Conservation (phyloP, 2,797 vertebrate genomes). For the Bufotes viridis region DNA sequence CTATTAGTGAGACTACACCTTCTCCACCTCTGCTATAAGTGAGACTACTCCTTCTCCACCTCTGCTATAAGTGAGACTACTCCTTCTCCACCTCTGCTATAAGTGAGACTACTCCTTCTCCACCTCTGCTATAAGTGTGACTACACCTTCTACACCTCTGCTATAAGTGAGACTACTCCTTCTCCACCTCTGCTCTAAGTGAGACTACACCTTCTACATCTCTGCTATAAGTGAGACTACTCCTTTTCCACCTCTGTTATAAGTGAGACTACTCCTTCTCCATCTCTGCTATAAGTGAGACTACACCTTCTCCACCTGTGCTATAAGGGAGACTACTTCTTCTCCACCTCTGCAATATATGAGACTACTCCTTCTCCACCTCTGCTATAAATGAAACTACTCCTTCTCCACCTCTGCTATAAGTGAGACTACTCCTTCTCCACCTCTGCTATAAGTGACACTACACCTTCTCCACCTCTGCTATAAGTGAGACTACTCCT, state of each 20-base stretch:
- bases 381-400: background rate
- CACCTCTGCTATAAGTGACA: background rate
- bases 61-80: too few relatives aligned
- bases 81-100: background rate
- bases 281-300: background rate
- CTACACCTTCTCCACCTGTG: too few relatives aligned
- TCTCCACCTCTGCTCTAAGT: background rate
- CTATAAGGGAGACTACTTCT: background rate
- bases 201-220: background rate
- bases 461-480: background rate
- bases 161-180: background rate
- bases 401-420: background rate
- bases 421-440: too few relatives aligned
- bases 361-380: background rate
- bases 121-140: background rate
- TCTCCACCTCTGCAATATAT: background rate
- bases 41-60: background rate
- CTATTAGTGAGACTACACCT: too few relatives aligned
- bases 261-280: background rate
- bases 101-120: background rate
- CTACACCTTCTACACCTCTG: background rate
- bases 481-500: too few relatives aligned
- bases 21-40: background rate
- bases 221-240: background rate
- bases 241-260: background rate